Evolutionary conservation across 2,113 vertebrate species (phyloP).

Genomic region (Ivindomyrus marchei): DNA sequence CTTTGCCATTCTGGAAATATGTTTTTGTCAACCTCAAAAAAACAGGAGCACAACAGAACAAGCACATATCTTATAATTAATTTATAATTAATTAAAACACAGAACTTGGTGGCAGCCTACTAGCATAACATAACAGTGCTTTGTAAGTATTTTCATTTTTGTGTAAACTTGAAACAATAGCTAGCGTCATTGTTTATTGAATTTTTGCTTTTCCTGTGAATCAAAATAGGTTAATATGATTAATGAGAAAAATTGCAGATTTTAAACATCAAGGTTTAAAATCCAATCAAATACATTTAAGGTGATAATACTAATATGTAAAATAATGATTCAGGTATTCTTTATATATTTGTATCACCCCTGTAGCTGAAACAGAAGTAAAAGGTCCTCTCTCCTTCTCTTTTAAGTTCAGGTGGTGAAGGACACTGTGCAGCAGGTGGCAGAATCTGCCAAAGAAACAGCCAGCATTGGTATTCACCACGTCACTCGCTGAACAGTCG

Average conservation of each 20-base stretch:
- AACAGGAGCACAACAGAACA: background rate
- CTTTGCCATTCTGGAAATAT: background rate
- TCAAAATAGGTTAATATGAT: background rate
- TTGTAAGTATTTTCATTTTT: background rate
- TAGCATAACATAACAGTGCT: background rate
- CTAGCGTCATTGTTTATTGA: background rate
- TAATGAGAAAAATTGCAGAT: background rate
- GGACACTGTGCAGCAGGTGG: constrained; percentile 64
- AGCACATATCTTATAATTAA: background rate
- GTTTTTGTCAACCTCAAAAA: background rate
- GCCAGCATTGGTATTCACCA: constrained; percentile 15
- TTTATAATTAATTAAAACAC: background rate
- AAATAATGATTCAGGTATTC: background rate
- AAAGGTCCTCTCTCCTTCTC: constrained; percentile 20
- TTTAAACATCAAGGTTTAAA: background rate
- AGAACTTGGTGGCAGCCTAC: background rate
- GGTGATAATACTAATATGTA: background rate
- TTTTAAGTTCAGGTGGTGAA: constrained; percentile 60
- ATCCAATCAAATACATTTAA: background rate
- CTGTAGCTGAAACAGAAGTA: background rate
- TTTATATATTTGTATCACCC: background rate
- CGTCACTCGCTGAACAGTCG: too few relatives aligned
- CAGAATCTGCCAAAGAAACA: constrained; percentile 64
- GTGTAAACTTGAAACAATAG: background rate
- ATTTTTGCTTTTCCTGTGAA: background rate